phyloP scores from a whole-genome alignment of 2,113 vertebrate species.

The Dinomys branickii region DNA sequence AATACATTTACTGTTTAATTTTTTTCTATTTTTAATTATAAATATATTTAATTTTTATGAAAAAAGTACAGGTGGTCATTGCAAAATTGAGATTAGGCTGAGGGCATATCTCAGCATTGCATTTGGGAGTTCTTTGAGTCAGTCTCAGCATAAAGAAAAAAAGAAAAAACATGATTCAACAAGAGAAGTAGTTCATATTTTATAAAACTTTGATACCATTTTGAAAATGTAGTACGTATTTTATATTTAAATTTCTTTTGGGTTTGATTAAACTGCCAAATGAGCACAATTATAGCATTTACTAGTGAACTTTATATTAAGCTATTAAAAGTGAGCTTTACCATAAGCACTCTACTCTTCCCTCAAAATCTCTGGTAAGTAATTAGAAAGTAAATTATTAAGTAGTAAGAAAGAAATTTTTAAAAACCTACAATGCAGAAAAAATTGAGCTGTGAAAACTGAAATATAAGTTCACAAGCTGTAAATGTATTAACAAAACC shows the following conservation, averaged over 20 bases:
- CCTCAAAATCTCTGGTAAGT: not conserved
- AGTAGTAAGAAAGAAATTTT: not conserved
- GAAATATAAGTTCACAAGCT: not conserved
- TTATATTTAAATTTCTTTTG: not conserved
- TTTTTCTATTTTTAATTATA: not conserved
- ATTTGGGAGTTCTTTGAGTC: not conserved
- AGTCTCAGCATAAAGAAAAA: not conserved
- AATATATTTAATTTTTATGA: not conserved
- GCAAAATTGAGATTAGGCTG: not conserved
- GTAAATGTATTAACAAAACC: not conserved
- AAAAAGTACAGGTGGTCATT: not conserved
- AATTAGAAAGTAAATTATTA: not conserved
- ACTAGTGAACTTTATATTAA: not conserved
- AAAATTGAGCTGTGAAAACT: not conserved
- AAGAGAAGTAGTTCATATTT: not conserved
- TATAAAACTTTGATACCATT: not conserved
- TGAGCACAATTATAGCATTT: not conserved
- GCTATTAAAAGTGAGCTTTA: not conserved
- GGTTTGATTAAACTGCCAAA: not conserved
- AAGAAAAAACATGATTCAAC: not conserved
- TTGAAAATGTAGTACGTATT: not conserved
- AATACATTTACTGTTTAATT: not conserved
- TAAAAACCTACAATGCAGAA: not conserved
- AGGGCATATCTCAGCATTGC: not conserved
- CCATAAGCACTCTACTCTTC: not conserved